Evolutionary conservation across 2,113 vertebrate genomes (phyloP).

Genomic region (Pseudopipra pipra): DNA sequence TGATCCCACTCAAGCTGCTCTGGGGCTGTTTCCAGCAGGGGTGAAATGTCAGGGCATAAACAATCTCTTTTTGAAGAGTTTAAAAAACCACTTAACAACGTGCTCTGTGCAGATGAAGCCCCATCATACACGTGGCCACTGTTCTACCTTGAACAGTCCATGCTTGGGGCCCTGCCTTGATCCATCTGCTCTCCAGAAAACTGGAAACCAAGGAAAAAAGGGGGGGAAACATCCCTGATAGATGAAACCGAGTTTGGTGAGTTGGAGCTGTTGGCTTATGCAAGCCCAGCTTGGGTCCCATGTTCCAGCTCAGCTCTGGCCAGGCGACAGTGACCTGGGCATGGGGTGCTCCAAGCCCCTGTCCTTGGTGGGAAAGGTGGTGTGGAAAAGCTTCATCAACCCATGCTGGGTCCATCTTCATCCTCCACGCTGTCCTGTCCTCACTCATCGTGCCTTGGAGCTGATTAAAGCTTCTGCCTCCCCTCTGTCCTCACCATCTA

Average conservation of each 20-base stretch:
- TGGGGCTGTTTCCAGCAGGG: not conserved
- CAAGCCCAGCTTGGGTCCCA: not conserved
- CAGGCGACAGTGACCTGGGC: no score
- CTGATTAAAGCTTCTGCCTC: not conserved
- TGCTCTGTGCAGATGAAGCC: not conserved
- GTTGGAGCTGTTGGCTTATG: not conserved
- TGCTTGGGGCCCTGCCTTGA: not conserved
- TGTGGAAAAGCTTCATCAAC: not conserved
- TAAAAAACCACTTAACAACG: not conserved
- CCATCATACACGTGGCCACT: accelerated
- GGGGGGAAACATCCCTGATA: not conserved
- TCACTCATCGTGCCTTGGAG: accelerated
- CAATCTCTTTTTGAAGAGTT: not conserved
- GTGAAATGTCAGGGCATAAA: not conserved
- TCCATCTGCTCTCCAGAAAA: not conserved
- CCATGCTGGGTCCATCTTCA: not conserved
- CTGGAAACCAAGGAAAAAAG: not conserved
- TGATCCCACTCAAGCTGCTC: not conserved
- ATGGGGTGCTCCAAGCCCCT: not conserved
- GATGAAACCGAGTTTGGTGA: not conserved
- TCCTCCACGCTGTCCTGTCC: not conserved
- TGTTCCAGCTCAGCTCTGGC: not conserved
- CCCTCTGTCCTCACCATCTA: not conserved
- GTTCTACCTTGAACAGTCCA: not conserved
- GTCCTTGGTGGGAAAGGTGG: not conserved